These are phyloP conservation scores for Rhimphoctona megacephalus DNA, from an alignment of 2,888 invertebrate genomes.

Conservation along the genomic window DNA sequence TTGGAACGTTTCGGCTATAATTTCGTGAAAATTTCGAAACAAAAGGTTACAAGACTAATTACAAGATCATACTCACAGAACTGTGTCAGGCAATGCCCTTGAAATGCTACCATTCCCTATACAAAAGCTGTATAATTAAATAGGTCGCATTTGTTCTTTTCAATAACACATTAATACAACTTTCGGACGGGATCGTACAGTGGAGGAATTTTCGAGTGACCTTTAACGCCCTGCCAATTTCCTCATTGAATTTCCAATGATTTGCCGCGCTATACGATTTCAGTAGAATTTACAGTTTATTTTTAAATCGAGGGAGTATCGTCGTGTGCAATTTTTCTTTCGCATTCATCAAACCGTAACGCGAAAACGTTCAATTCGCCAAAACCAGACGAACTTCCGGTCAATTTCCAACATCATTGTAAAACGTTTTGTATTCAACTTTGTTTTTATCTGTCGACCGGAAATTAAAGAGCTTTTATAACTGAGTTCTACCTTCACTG, in stretches of 20 bases:
- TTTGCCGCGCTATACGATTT: not conserved
- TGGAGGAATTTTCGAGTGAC: not conserved
- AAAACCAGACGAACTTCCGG: conserved; percentile 41
- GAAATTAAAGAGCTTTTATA: conserved; percentile 5
- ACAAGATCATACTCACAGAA: not conserved
- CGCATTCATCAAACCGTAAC: conserved; percentile 21
- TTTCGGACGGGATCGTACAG: not conserved
- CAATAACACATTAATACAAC: not conserved
- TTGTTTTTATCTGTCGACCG: not conserved
- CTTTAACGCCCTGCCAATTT: not conserved
- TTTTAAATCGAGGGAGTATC: conserved; percentile 1
- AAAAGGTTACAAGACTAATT: conserved; percentile 1
- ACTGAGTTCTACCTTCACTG: not conserved
- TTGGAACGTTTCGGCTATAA: not conserved
- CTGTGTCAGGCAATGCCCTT: conserved; percentile 23
- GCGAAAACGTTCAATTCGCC: conserved; percentile 40
- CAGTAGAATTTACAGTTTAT: not conserved
- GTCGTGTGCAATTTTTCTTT: conserved; percentile 29
- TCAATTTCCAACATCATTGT: conserved; percentile 17
- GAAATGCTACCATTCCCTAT: not conserved
- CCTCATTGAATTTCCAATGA: not conserved
- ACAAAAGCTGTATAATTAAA: not conserved
- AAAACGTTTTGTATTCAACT: conserved; percentile 16
- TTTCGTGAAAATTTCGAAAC: conserved; percentile 21
- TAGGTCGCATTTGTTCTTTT: not conserved